These are phyloP conservation scores for Elaphurus davidianus DNA, from an alignment of 2,113 vertebrate genomes.

Conservation along the genomic window DNA sequence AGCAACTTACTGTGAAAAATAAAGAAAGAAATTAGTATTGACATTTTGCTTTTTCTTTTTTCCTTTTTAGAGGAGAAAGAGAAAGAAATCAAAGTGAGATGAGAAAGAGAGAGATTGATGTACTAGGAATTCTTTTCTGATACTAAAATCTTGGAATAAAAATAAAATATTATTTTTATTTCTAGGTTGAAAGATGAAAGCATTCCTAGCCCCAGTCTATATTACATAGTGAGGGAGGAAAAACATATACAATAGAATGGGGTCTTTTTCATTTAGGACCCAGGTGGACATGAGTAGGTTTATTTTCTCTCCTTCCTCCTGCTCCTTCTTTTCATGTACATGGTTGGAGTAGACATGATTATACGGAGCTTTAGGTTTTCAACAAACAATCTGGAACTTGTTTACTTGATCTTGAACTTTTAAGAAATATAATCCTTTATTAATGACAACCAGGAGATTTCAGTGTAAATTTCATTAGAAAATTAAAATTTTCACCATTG, in stretches of 20 bases:
- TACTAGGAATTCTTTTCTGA: slow-evolving; percentile 54
- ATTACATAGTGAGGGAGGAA: slow-evolving; percentile 20
- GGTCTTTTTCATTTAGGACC: neutral
- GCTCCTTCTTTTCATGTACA: neutral
- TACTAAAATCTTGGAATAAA: neutral
- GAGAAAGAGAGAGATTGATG: neutral
- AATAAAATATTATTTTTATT: slow-evolving; percentile 54
- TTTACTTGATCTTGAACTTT: neutral
- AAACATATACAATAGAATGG: neutral
- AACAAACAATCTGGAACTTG: neutral
- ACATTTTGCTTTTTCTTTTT: slow-evolving; percentile 50
- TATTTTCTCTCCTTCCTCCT: neutral
- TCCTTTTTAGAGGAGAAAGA: slow-evolving; percentile 36
- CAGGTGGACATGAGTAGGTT: neutral
- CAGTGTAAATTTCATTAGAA: neutral
- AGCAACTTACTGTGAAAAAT: slow-evolving; percentile 33
- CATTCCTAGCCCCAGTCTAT: slow-evolving; percentile 46
- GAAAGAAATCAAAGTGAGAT: neutral
- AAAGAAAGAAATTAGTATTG: slow-evolving; percentile 15
- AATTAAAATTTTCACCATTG: neutral
- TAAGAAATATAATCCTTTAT: neutral
- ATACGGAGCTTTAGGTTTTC: neutral
- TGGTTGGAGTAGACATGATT: neutral
- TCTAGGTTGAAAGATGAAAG: slow-evolving; percentile 63
- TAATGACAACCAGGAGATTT: neutral